These are phyloP conservation scores for Arrhamphus sclerolepis DNA, from an alignment of 2,797 vertebrate species.

Conservation along the genomic window DNA sequence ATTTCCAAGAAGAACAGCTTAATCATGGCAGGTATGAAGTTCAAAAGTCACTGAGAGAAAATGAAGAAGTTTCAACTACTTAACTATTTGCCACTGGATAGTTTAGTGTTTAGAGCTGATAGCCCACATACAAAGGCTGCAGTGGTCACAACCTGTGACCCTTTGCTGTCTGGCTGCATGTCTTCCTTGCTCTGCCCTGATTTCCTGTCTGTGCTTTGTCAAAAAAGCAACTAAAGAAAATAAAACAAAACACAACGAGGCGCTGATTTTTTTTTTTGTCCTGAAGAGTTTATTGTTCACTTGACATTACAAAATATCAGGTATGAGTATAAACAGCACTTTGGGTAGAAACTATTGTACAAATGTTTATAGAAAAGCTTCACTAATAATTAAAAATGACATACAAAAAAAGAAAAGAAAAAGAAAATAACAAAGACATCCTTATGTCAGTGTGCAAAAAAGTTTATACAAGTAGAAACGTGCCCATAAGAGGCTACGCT, in stretches of 20 bases:
- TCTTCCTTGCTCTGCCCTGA: too few species aligned
- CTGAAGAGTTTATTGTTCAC: conserved; percentile 88
- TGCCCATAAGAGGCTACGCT: conserved; percentile 91
- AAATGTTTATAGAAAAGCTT: conserved; percentile 91
- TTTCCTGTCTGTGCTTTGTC: too few species aligned
- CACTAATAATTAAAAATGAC: conserved; percentile 83
- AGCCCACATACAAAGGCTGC: too few species aligned
- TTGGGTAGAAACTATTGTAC: conserved; percentile 88
- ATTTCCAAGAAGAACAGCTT: conserved; percentile 41
- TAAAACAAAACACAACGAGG: conserved; percentile 19
- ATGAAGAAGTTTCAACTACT: conserved; percentile 2
- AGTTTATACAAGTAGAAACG: conserved; percentile 98
- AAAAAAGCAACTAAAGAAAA: too few species aligned
- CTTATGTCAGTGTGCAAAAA: conserved; percentile 98
- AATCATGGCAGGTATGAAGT: conserved; percentile 34
- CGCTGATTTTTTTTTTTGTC: conserved; percentile 37
- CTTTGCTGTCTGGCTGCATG: too few species aligned
- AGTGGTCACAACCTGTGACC: too few species aligned
- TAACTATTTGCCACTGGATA: conserved; percentile 21
- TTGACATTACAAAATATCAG: conserved; percentile 88
- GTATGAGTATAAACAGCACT: conserved; percentile 87
- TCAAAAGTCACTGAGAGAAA: conserved; percentile 10
- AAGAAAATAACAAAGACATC: conserved; percentile 79
- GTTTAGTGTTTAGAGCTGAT: too few species aligned
- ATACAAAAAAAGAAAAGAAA: conserved; percentile 82